A percentile compares a stretch with the other conserved stretches of the same genome.
Evolutionary conservation across 2,888 invertebrate species (phyloP).

Genomic region (Ormyrus pomaceus): DNA sequence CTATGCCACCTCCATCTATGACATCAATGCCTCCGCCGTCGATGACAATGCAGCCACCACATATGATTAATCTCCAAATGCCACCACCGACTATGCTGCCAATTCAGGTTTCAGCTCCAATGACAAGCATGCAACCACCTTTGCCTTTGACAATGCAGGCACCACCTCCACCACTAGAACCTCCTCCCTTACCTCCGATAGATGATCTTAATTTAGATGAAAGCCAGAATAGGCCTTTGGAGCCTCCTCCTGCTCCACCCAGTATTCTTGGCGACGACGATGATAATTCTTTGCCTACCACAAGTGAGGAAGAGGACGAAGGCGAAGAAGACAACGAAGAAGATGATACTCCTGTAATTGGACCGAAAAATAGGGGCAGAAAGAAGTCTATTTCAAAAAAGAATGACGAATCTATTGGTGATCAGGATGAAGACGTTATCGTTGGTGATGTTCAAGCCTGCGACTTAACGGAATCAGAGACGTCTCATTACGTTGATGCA

Average conservation of each 20-base stretch:
- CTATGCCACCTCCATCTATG: too few species aligned
- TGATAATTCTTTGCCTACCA: not conserved
- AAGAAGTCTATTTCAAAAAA: slow-evolving; percentile 42
- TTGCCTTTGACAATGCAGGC: not conserved
- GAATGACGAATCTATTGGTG: slow-evolving; percentile 50
- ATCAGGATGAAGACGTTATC: slow-evolving; percentile 66
- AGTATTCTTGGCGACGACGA: slow-evolving; percentile 51
- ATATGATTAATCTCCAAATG: slow-evolving; percentile 5
- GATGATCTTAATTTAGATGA: slow-evolving; percentile 21
- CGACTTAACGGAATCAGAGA: slow-evolving; percentile 70
- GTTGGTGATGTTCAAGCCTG: slow-evolving; percentile 70
- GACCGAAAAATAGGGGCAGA: slow-evolving; percentile 44
- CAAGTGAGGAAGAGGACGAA: slow-evolving; percentile 18
- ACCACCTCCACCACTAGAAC: slow-evolving; percentile 19
- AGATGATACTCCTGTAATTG: slow-evolving; percentile 39
- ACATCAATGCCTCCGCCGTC: too few species aligned
- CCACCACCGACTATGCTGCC: slow-evolving; percentile 27
- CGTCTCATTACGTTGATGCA: slow-evolving; percentile 70
- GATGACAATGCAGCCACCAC: too few species aligned
- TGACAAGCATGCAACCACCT: not conserved
- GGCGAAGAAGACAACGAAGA: slow-evolving; percentile 22
- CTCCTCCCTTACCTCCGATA: slow-evolving; percentile 30
- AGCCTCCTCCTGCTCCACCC: slow-evolving; percentile 21
- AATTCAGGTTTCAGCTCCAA: not conserved
- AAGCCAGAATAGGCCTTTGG: not conserved